These are phyloP conservation scores for Agrilus mali DNA, from an alignment of 2,888 invertebrate species.

Conservation along the genomic window DNA sequence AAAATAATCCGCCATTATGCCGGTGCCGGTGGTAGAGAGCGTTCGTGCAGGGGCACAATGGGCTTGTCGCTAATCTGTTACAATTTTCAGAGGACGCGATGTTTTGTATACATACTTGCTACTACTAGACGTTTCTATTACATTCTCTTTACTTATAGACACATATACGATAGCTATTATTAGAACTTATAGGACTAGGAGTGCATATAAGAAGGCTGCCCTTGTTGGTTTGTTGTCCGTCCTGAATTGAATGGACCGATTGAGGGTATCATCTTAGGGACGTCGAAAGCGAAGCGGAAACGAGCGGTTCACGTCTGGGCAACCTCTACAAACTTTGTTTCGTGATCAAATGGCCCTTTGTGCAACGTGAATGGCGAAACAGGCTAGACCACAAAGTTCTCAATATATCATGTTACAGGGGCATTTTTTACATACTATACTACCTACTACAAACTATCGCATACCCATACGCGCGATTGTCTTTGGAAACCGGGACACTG, in stretches of 20 bases:
- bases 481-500: background rate
- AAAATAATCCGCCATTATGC: slow-evolving; percentile 12
- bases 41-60: slow-evolving; percentile 7
- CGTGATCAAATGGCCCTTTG: slow-evolving; percentile 18
- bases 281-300: slow-evolving; percentile 11
- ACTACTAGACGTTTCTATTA: no score
- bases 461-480: background rate
- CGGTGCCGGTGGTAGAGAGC: no score
- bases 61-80: slow-evolving; percentile 8
- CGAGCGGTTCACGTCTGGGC: slow-evolving; percentile 9
- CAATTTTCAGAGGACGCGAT: slow-evolving; percentile 2
- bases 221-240: background rate
- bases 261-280: slow-evolving; percentile 10
- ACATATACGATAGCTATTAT: no score
- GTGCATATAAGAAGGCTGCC: no score
- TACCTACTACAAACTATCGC: no score
- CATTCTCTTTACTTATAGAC: no score
- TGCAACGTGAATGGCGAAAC: slow-evolving; percentile 18
- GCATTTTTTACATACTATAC: slow-evolving; percentile 2
- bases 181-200: no score
- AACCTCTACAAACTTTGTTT: slow-evolving; percentile 8
- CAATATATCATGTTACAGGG: slow-evolving; percentile 25
- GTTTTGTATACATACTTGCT: no score
- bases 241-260: background rate
- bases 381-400: slow-evolving; percentile 21